phyloP scores from a whole-genome alignment of 2,888 invertebrate species.

The Tyria jacobaeae region DNA sequence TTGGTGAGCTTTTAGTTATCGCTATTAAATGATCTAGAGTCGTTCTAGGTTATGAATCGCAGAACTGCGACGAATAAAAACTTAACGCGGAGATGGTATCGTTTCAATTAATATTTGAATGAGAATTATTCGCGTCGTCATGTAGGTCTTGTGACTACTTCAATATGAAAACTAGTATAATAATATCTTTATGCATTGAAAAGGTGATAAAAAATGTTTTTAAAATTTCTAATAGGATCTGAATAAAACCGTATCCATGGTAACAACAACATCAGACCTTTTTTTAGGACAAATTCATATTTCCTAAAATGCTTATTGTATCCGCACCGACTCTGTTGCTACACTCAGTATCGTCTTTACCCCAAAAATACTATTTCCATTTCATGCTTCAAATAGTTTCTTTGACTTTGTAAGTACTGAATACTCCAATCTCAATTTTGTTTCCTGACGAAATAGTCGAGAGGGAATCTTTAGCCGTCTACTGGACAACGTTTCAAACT shows the following conservation, averaged over 20 bases:
- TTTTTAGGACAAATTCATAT: not conserved
- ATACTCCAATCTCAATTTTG: no score
- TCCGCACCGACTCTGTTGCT: no score
- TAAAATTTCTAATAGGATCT: no score
- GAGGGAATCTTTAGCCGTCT: no score
- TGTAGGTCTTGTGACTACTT: constrained; percentile 39
- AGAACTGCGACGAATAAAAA: constrained; percentile 52
- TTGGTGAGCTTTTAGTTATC: constrained; percentile 68
- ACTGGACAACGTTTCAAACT: no score
- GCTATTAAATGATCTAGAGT: constrained; percentile 57
- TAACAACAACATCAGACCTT: not conserved
- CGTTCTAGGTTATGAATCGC: constrained; percentile 54
- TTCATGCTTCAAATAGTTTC: no score
- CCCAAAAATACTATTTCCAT: no score
- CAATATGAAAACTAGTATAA: constrained; percentile 27
- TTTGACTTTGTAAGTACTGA: no score
- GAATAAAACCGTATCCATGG: not conserved
- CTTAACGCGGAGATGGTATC: constrained; percentile 52
- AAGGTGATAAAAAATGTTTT: not conserved
- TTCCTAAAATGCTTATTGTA: not conserved
- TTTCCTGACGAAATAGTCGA: no score
- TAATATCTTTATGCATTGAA: constrained; percentile 10
- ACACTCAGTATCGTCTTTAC: not conserved
- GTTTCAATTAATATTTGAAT: constrained; percentile 53
- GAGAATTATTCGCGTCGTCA: constrained; percentile 36